A percentile compares a stretch with the other conserved stretches of the same genome.
Evolutionary conservation across 1,140 invertebrate species (phyloP).

Genomic region (Acromyrmex heyeri): DNA sequence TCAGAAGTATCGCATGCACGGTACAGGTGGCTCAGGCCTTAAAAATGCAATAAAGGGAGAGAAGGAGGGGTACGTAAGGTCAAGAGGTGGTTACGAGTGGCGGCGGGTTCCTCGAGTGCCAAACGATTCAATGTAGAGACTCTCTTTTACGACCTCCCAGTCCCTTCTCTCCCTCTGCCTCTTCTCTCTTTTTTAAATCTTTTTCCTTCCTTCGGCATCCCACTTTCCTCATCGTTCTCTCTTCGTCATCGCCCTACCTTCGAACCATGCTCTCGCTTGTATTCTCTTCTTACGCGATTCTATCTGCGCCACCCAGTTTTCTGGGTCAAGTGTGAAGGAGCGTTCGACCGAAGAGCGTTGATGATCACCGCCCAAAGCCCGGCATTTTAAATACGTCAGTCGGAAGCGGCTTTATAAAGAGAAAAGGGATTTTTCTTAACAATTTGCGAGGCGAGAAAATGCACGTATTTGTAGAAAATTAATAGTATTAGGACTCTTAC

Average conservation of each 20-base stretch:
- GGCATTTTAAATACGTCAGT: conserved; percentile 17
- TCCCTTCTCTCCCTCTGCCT: background rate
- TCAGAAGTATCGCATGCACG: conserved; percentile 44
- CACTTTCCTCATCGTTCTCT: background rate
- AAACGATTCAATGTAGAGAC: conserved; percentile 70
- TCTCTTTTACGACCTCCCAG: conserved; percentile 50
- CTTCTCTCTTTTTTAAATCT: background rate
- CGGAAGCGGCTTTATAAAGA: conserved; percentile 2
- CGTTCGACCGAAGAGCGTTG: conserved; percentile 32
- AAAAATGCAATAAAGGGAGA: conserved; percentile 64
- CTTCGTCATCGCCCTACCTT: background rate
- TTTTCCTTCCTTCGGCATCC: background rate
- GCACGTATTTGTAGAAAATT: background rate
- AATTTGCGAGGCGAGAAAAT: background rate
- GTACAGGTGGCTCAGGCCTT: conserved; percentile 64
- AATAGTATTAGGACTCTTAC: background rate
- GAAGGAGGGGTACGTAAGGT: conserved; percentile 69
- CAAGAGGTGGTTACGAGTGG: conserved; percentile 74
- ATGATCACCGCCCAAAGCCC: conserved; percentile 5
- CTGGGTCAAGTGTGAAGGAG: conserved; percentile 71
- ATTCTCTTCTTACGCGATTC: conserved; percentile 65
- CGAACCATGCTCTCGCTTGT: conserved; percentile 14
- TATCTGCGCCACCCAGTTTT: conserved; percentile 68
- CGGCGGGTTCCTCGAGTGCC: conserved; percentile 67
- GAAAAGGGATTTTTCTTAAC: conserved; percentile 5